Conservation (phyloP, 2,797 vertebrate species). For the Hyperoplus immaculatus region DNA sequence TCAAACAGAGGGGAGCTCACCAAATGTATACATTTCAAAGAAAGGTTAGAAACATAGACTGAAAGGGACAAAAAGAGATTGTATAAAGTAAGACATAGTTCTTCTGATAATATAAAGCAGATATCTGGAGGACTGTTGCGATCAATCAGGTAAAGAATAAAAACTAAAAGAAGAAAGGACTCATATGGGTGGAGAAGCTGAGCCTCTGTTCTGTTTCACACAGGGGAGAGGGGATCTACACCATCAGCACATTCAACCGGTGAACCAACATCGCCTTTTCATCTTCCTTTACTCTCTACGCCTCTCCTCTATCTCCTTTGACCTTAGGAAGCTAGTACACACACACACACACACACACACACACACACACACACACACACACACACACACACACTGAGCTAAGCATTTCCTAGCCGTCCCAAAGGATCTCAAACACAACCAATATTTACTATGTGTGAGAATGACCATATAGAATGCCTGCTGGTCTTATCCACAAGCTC, state of each 20-base stretch:
- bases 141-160: conserved; percentile 44
- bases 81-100: conserved; percentile 23
- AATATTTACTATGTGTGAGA: conserved; percentile 38
- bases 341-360: not conserved
- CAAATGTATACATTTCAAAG: conserved; percentile 32
- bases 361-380: conserved; percentile 10
- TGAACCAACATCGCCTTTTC: conserved; percentile 65
- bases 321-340: conserved; percentile 57
- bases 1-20: conserved; percentile 54
- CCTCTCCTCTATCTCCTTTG: conserved; percentile 52
- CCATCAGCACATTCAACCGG: conserved; percentile 72
- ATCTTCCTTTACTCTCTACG: conserved; percentile 46
- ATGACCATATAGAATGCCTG: conserved; percentile 24
- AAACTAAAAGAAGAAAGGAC: conserved; percentile 14
- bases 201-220: conserved; percentile 22
- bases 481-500: conserved; percentile 34
- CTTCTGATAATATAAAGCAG: conserved; percentile 20
- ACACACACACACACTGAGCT: conserved; percentile 59
- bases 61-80: conserved; percentile 19
- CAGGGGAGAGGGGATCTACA: conserved; percentile 46
- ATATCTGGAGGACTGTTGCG: conserved; percentile 5
- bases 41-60: conserved; percentile 8
- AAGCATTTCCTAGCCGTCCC: conserved; percentile 71
- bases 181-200: conserved; percentile 10
- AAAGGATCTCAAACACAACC: conserved; percentile 61